phyloP scores from a whole-genome alignment of 92 coral and sea anemone species.

The Chrysogorgia sp. region DNA sequence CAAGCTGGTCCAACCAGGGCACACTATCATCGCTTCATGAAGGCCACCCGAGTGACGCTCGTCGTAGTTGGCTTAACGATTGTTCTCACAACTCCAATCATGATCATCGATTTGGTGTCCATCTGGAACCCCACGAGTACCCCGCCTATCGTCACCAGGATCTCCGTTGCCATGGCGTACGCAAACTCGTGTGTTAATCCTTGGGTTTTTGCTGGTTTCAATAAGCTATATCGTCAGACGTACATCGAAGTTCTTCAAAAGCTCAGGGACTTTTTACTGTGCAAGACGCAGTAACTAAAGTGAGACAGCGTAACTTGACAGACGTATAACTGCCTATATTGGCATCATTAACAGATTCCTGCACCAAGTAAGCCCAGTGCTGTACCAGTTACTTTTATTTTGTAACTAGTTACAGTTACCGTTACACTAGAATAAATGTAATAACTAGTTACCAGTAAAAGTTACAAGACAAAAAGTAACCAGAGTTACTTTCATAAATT shows the following conservation, averaged over 20 bases:
- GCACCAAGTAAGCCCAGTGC: no score
- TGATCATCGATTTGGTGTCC: conserved; percentile 76
- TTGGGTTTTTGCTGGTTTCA: conserved; percentile 90
- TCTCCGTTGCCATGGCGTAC: conserved; percentile 85
- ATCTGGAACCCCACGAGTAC: conserved; percentile 67
- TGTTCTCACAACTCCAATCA: conserved; percentile 86
- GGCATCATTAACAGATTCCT: no score
- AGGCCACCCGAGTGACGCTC: conserved; percentile 81
- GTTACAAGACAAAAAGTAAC: no score
- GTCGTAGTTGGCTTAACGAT: conserved; percentile 82
- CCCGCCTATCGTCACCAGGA: conserved; percentile 71
- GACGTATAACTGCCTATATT: no score
- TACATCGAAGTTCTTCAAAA: conserved; percentile 48
- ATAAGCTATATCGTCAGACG: conserved; percentile 79
- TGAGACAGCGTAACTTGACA: not conserved
- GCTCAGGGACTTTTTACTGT: conserved; percentile 8
- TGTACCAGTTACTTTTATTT: no score
- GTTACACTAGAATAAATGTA: no score
- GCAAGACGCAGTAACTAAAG: not conserved
- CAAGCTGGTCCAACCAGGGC: conserved; percentile 8
- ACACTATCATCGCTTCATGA: conserved; percentile 28
- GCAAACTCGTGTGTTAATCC: conserved; percentile 87
- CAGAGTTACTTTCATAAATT: no score
- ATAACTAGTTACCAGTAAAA: no score
- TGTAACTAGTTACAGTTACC: no score